Percentiles rank a stretch among this genome's conserved stretches.
These are phyloP conservation scores for Alcedo atthis DNA, from an alignment of 2,797 vertebrate species.

Conservation along the genomic window DNA sequence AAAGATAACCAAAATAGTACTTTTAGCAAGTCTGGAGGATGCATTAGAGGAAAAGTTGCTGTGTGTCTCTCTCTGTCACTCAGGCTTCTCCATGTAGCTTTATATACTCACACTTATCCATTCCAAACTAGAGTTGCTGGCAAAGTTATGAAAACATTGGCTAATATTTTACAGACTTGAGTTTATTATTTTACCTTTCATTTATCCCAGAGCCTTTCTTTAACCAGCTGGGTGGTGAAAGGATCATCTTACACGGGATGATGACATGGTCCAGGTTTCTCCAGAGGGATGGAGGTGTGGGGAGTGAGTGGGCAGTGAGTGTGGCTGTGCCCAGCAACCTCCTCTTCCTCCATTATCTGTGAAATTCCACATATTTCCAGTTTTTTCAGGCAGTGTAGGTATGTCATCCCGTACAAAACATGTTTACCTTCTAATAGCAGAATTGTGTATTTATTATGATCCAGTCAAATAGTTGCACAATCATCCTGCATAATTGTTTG, in stretches of 20 bases:
- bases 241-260: not conserved
- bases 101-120: not conserved
- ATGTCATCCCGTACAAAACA: not conserved
- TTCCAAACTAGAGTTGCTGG: slow-evolving; percentile 5
- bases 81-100: not conserved
- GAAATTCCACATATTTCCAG: not conserved
- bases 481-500: not conserved
- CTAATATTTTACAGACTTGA: slow-evolving; percentile 55
- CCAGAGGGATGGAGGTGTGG: not conserved
- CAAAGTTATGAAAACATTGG: slow-evolving; percentile 59
- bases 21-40: not conserved
- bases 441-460: not conserved
- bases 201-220: slow-evolving; percentile 41
- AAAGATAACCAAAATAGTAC: not conserved
- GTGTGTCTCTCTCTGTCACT: not conserved
- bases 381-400: not conserved
- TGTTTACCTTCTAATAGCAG: not conserved
- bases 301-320: not conserved
- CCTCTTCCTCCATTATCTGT: not conserved
- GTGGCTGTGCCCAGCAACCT: rapidly evolving
- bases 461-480: not conserved
- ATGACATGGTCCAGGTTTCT: not conserved
- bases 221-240: slow-evolving; percentile 25
- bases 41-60: not conserved
- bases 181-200: slow-evolving; percentile 66